These are phyloP conservation scores for Paramormyrops kingsleyae DNA, from an alignment of 2,113 vertebrate genomes.

Conservation along the genomic window DNA sequence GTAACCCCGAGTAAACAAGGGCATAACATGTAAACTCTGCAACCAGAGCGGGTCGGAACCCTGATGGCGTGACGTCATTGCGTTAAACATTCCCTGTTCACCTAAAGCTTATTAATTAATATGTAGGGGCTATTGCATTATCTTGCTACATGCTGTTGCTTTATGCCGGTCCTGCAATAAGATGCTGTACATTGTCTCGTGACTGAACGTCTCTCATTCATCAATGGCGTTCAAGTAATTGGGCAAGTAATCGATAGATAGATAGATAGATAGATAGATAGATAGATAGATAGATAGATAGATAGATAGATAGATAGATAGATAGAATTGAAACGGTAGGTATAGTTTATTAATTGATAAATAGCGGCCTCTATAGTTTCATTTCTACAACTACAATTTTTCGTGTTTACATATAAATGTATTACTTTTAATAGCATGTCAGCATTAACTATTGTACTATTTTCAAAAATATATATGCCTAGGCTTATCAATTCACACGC, in stretches of 20 bases:
- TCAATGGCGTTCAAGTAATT: neutral
- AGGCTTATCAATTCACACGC: neutral
- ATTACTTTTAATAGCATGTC: neutral
- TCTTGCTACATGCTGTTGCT: neutral
- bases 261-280: neutral
- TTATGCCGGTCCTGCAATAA: neutral
- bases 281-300: constrained; percentile 1
- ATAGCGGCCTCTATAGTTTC: constrained; percentile 10
- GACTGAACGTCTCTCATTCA: neutral
- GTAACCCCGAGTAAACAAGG: neutral
- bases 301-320: neutral
- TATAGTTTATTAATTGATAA: neutral
- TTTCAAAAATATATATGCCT: neutral
- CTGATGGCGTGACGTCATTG: neutral
- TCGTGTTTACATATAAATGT: neutral
- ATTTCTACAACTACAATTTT: neutral
- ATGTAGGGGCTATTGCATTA: neutral
- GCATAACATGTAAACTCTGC: neutral
- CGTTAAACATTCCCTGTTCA: neutral
- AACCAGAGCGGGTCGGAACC: neutral
- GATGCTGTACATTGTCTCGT: neutral
- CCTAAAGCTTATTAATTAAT: neutral
- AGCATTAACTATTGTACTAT: neutral
- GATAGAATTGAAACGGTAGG: neutral
- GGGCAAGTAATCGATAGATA: neutral